A percentile compares a stretch with the other conserved stretches of the same genome.
phyloP scores from a whole-genome alignment of 1,140 invertebrate species.

The Melanaphis sacchari region DNA sequence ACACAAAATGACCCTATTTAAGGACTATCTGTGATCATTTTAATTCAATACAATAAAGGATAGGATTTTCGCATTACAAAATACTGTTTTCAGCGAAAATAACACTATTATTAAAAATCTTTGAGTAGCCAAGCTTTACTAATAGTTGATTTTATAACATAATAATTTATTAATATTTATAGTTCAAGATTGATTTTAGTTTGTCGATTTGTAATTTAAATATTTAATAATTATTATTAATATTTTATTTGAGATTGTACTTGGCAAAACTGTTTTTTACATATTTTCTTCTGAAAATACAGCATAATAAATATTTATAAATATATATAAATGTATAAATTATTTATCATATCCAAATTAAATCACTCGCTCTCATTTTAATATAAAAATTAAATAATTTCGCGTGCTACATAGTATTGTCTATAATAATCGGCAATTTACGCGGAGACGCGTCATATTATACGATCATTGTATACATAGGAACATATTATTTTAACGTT shows the following conservation, averaged over 20 bases:
- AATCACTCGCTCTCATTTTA: neutral
- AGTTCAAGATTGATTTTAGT: no score
- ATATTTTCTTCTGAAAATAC: neutral
- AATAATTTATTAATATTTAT: neutral
- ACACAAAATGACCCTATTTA: neutral
- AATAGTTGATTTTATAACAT: neutral
- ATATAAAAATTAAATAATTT: neutral
- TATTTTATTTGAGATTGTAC: neutral
- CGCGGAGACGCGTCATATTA: no score
- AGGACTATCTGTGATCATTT: neutral
- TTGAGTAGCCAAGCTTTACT: neutral
- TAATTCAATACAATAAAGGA: neutral
- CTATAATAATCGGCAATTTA: neutral
- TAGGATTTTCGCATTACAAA: neutral
- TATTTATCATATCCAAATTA: neutral
- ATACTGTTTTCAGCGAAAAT: neutral
- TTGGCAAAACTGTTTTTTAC: neutral
- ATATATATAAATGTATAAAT: neutral
- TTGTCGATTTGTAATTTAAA: neutral
- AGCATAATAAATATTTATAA: neutral
- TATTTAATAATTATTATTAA: neutral
- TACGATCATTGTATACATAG: no score
- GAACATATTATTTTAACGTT: no score
- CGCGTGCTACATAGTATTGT: neutral
- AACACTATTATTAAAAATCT: neutral